Conservation (phyloP, 2,113 vertebrate genomes). For the Candoia aspera region DNA sequence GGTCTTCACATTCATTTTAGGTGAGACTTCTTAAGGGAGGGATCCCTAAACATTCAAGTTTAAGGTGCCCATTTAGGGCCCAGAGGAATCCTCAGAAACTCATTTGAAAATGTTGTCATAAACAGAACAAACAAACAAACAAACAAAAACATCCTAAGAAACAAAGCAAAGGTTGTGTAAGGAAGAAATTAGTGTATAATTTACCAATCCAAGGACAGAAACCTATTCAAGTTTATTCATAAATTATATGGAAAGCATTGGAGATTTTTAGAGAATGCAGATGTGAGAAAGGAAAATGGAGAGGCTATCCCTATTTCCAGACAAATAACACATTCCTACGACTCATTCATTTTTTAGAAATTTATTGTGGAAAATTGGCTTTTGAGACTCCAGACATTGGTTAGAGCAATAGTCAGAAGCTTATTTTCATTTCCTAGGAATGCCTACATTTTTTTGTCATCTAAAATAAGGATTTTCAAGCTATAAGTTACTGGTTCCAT, state of each 20-base stretch:
- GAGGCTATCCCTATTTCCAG: not conserved
- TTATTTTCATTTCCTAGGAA: not conserved
- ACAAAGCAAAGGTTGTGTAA: no score
- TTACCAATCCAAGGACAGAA: no score
- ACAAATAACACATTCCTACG: not conserved
- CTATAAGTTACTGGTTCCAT: not conserved
- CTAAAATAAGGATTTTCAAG: constrained; percentile 4
- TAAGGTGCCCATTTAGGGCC: no score
- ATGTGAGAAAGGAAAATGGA: not conserved
- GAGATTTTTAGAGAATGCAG: no score
- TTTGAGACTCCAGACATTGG: not conserved
- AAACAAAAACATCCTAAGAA: no score
- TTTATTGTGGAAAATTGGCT: not conserved
- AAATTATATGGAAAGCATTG: not conserved
- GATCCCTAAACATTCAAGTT: no score
- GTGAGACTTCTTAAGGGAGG: not conserved
- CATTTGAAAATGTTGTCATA: no score
- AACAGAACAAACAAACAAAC: no score
- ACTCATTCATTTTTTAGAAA: not conserved
- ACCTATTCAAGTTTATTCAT: not conserved
- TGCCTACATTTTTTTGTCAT: not conserved
- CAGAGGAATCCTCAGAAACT: no score
- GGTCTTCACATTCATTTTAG: not conserved
- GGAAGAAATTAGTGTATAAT: no score
- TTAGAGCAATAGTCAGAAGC: not conserved